phyloP scores from a whole-genome alignment of 2,888 invertebrate species.

The Orchesella flavescens region DNA sequence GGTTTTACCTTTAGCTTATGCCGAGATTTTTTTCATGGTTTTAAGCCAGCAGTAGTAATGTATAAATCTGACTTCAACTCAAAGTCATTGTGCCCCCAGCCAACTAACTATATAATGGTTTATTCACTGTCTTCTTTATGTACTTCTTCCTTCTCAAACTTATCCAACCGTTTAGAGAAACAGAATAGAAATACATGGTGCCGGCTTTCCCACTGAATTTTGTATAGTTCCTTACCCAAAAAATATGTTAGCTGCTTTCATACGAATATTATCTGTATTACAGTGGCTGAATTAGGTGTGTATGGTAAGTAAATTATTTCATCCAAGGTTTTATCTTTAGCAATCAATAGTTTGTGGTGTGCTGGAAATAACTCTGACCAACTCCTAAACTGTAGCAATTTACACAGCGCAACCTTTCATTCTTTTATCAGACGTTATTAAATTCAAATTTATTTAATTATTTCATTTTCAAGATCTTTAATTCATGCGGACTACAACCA shows the following conservation, averaged over 20 bases:
- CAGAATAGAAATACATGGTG: not conserved
- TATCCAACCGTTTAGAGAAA: conserved; percentile 46
- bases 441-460: too few relatives aligned
- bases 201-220: conserved; percentile 1
- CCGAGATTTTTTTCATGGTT: conserved; percentile 17
- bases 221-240: too few relatives aligned
- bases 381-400: too few relatives aligned
- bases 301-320: not conserved
- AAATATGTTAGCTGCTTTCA: not conserved
- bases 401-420: too few relatives aligned
- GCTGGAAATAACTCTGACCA: too few relatives aligned
- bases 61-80: not conserved
- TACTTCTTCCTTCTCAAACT: conserved; percentile 43
- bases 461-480: too few relatives aligned
- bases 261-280: not conserved
- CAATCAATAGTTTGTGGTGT: too few relatives aligned
- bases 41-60: conserved; percentile 9
- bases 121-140: conserved; percentile 14
- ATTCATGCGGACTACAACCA: too few relatives aligned
- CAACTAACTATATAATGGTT: conserved; percentile 2
- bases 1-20: not conserved
- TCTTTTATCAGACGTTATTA: too few relatives aligned
- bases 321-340: conserved; percentile 21
- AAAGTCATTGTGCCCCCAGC: conserved; percentile 47
- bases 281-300: not conserved